Evolutionary conservation across 2,113 vertebrate species (phyloP).

Genomic region (Alligator mississippiensis): DNA sequence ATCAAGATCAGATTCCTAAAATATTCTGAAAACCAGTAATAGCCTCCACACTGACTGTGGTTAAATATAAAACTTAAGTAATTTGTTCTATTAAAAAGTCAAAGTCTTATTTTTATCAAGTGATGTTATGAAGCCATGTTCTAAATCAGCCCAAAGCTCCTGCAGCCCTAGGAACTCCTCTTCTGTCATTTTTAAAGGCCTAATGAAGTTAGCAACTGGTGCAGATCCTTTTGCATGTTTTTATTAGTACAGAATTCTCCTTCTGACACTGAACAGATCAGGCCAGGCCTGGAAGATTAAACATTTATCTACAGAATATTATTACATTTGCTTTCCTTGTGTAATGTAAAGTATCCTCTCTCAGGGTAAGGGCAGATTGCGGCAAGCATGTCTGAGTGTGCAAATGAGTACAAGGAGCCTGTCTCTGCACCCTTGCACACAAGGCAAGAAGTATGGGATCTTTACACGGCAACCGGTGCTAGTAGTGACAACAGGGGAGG

Average conservation of each 20-base stretch:
- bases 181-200: conserved; percentile 49
- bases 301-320: background rate
- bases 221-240: conserved; percentile 52
- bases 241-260: conserved; percentile 49
- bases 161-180: conserved; percentile 52
- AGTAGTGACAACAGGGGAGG: no score
- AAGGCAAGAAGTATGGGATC: background rate
- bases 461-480: no score
- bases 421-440: background rate
- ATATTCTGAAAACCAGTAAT: conserved; percentile 79
- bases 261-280: background rate
- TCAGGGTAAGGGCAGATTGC: background rate
- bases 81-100: conserved; percentile 82
- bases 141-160: conserved; percentile 66
- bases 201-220: conserved; percentile 63
- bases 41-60: conserved; percentile 67
- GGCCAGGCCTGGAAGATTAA: background rate
- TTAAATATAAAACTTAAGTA: conserved; percentile 84
- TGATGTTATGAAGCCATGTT: conserved; percentile 75
- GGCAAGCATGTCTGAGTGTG: background rate
- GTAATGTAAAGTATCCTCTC: background rate
- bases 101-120: conserved; percentile 79
- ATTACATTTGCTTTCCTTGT: background rate
- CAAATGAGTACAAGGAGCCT: background rate
- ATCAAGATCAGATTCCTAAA: conserved; percentile 75